Percentiles rank a stretch among this genome's conserved stretches.
Conservation (phyloP, 2,888 invertebrate species). For the Drosophila ustulata region DNA sequence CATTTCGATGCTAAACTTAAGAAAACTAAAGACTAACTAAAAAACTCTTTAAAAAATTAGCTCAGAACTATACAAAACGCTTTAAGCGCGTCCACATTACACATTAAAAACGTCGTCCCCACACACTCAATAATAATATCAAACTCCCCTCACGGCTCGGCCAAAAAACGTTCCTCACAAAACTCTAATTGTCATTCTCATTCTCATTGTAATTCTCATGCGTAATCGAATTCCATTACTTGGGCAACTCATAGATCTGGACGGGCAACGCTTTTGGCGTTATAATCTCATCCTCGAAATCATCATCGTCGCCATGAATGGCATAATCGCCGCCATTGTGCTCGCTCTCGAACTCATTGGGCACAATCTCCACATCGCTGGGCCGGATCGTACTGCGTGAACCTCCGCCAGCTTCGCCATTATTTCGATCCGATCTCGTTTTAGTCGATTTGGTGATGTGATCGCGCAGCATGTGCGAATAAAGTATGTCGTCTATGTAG, state of each 20-base stretch:
- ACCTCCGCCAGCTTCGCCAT: slow-evolving; percentile 66
- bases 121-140: slow-evolving; percentile 26
- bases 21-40: slow-evolving; percentile 71
- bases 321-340: slow-evolving; percentile 82
- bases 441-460: slow-evolving; percentile 77
- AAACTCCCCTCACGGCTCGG: slow-evolving; percentile 46
- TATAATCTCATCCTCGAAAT: slow-evolving; percentile 84
- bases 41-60: slow-evolving; percentile 69
- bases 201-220: background rate
- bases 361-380: slow-evolving; percentile 84
- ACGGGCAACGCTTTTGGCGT: slow-evolving; percentile 85
- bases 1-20: slow-evolving; percentile 73
- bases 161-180: slow-evolving; percentile 20
- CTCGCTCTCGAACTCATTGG: slow-evolving; percentile 84
- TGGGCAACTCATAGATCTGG: slow-evolving; percentile 83
- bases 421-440: slow-evolving; percentile 74
- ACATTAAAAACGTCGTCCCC: slow-evolving; percentile 31
- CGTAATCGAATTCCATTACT: slow-evolving; percentile 61
- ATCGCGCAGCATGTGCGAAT: slow-evolving; percentile 84
- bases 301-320: slow-evolving; percentile 83
- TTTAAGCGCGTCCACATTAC: slow-evolving; percentile 59
- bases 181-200: slow-evolving; percentile 4
- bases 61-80: slow-evolving; percentile 77
- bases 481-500: slow-evolving; percentile 87
- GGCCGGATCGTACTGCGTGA: slow-evolving; percentile 74